Evolutionary conservation across 2,888 invertebrate genomes (phyloP), one percentile per base, ranked within the genome.

Genomic region (Stomorhina lunata): DNA sequence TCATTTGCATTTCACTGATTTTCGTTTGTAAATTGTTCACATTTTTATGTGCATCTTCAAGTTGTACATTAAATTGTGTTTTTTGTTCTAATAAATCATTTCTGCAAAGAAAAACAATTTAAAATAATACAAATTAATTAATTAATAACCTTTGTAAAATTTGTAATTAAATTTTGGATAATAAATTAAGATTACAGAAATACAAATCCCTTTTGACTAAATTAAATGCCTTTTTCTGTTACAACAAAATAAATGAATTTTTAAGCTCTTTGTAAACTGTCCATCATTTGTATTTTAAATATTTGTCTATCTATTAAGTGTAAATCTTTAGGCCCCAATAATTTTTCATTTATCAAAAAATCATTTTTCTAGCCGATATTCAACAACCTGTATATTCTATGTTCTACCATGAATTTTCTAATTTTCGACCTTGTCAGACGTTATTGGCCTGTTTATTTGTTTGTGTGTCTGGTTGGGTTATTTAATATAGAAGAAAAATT

Each of bases 11-110:
- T 22, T 90, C 89, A 45, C 85, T 81, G 32, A 90, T 87, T 86
- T 91, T 91, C 34, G 86, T 82, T 85, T 91, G 89, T 69, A 90
- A 85, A 84, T 85, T 88, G 27, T 87, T 86, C 53, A 89, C 88
- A 86, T 88, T 89, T 72, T 88, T 89, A 79, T 91, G 88, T 20
- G 91, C 91, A 86, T 91, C 90, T 53, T 90, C 90, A 27, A 91
- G 84, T 85, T 80, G 92, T 88, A 72, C 86, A 85, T 81, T 92
- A 89, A 87, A 90, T 69, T 87, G 88, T 57, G 87, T 87, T 86
- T 88, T 90, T 80, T 88, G 90, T 84, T 86, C 89, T 59, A 84
- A 88, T 66, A 87, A 92, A 89, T 90, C 93, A 88, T 87, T 88
- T 88, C 91, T 91, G 83, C 29, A 86, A 86, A 75, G 37, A 48